phyloP scores from a whole-genome alignment of 2,888 invertebrate genomes.

The Steinernema scapterisci region DNA sequence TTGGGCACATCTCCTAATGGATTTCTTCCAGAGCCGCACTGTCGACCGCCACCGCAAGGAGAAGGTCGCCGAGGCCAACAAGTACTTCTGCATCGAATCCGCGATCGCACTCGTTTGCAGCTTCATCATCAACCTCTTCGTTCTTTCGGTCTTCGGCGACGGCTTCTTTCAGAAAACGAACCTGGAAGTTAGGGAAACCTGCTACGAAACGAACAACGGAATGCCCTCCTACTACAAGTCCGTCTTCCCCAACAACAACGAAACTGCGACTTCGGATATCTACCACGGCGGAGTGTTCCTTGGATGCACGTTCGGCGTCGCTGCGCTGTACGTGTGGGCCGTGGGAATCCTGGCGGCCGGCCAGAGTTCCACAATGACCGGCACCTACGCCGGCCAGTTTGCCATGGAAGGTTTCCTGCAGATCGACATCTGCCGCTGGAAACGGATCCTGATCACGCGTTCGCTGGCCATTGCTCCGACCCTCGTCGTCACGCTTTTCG shows the following conservation, averaged over 20 bases:
- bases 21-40: slow-evolving; percentile 75
- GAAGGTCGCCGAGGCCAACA: slow-evolving; percentile 82
- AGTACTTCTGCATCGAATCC: slow-evolving; percentile 82
- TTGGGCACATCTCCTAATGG: background rate
- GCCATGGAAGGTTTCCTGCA: slow-evolving; percentile 79
- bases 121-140: slow-evolving; percentile 85
- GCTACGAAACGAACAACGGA: slow-evolving; percentile 41
- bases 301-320: slow-evolving; percentile 70
- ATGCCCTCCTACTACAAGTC: slow-evolving; percentile 58
- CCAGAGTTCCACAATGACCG: slow-evolving; percentile 72
- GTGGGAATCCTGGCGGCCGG: slow-evolving; percentile 72
- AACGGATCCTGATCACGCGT: slow-evolving; percentile 81
- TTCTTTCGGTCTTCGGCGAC: slow-evolving; percentile 83
- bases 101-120: slow-evolving; percentile 81
- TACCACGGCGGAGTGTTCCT: slow-evolving; percentile 69
- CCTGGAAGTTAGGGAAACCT: slow-evolving; percentile 47
- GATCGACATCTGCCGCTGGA: slow-evolving; percentile 83
- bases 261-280: slow-evolving; percentile 55
- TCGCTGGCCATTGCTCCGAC: slow-evolving; percentile 79
- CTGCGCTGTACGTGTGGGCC: slow-evolving; percentile 72
- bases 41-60: slow-evolving; percentile 78
- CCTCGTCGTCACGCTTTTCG: slow-evolving; percentile 68
- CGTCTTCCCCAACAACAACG: slow-evolving; percentile 56
- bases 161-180: slow-evolving; percentile 79
- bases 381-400: slow-evolving; percentile 70